Conservation (phyloP, 2,113 vertebrate genomes). For the Australoheros scitulus region DNA sequence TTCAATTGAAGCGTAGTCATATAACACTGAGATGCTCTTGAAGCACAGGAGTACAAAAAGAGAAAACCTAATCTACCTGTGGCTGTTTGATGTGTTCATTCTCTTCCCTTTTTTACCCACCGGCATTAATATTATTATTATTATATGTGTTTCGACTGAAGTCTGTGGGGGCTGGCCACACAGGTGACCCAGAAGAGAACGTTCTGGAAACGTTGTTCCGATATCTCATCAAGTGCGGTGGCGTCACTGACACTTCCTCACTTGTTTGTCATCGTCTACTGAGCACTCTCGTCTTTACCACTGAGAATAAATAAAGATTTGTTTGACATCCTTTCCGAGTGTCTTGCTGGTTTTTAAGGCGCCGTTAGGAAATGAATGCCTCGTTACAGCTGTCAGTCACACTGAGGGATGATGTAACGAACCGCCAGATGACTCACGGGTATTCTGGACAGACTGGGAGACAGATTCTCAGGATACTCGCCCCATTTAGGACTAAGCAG, state of each 20-base stretch:
- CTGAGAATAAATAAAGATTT: constrained; percentile 76
- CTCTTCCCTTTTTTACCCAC: constrained; percentile 49
- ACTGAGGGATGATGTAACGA: not conserved
- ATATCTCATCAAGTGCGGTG: constrained; percentile 30
- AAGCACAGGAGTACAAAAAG: constrained; percentile 33
- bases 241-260: constrained; percentile 47
- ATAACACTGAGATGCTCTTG: constrained; percentile 9
- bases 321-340: constrained; percentile 57
- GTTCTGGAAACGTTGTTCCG: constrained; percentile 69
- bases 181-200: constrained; percentile 58
- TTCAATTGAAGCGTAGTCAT: constrained; percentile 36
- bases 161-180: constrained; percentile 68
- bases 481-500: constrained; percentile 23
- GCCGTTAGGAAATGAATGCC: not conserved
- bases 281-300: constrained; percentile 62
- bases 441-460: constrained; percentile 20
- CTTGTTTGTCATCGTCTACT: constrained; percentile 63
- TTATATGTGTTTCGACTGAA: constrained; percentile 28
- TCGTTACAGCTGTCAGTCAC: constrained; percentile 7
- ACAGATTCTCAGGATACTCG: constrained; percentile 17
- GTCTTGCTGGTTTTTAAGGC: constrained; percentile 30
- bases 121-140: constrained; percentile 24
- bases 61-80: constrained; percentile 66
- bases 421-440: constrained; percentile 39
- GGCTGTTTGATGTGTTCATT: constrained; percentile 46